Base-by-base conservation (phyloP, 1,140 invertebrate species). In the Tribolium madens region DNA sequence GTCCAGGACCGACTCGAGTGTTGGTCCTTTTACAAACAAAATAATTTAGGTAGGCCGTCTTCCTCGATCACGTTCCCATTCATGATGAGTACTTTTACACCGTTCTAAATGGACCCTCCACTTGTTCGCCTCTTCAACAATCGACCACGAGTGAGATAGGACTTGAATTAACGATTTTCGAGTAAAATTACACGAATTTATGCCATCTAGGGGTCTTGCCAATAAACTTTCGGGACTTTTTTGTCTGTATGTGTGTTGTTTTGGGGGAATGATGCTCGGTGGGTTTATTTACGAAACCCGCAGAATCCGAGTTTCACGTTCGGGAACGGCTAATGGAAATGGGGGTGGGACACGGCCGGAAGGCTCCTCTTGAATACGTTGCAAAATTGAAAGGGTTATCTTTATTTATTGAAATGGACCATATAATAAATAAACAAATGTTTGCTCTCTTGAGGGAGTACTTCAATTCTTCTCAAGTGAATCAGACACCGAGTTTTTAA, bases 111-210 rank as follows among this genome's bases (percentile, higher is more conserved):
- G 53, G 53, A 60, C 53, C 53, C 53, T 60, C 53, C 53, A 26
- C 53, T 60, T 60, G 53, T 26, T 31, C 50, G 50, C 53, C 53
- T 21, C 53, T 60, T 26, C 53, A 26, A 9, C 18, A 26, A 60
- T 60, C 53, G 53, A 60, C 53, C 50, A 13, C n/a, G 10, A 47
- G 46, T 9, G 46, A 47, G 46, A n/a, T n/a, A n/a, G n/a, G n/a
- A n/a, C n/a, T n/a, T n/a, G n/a, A n/a, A n/a, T 47, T 71, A 71
- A 71, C 47, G 69, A 71, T 71, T 71, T 71, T 71, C 42, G 47
- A 17, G 47, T 71, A 21, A 71, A 71, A 71, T 71, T 71, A 71
- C 69, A 42, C 18, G 69, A 71, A 17, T 71, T 48, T 50, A 72
- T 72, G 70, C 50, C 7, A 26, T 50, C 42, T 14, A 17, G 14